Percentiles rank a stretch among this genome's conserved stretches.
phyloP scores from a whole-genome alignment of 1,140 invertebrate species.

The Oryzaephilus surinamensis region DNA sequence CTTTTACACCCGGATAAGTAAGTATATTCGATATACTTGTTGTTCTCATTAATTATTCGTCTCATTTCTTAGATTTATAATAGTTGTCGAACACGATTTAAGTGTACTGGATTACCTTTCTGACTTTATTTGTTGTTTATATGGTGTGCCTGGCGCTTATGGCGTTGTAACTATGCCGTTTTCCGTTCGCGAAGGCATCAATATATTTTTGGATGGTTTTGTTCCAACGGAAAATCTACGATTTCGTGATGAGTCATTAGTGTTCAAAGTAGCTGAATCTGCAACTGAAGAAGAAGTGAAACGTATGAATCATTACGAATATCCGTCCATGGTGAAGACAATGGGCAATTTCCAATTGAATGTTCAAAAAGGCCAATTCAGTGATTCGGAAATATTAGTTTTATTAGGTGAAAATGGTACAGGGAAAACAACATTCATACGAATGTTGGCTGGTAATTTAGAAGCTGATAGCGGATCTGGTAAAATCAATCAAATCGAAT shows the following conservation, averaged over 20 bases:
- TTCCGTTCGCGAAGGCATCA: constrained; percentile 88
- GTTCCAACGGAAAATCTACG: constrained; percentile 98
- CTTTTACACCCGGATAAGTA: constrained; percentile 85
- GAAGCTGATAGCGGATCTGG: constrained; percentile 79
- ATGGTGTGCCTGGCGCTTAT: constrained; percentile 97
- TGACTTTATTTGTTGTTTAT: constrained; percentile 98
- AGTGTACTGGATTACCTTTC: constrained; percentile 98
- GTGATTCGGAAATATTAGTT: constrained; percentile 98
- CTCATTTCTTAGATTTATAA: constrained; percentile 69
- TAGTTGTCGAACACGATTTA: constrained; percentile 99
- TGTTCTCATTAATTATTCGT: constrained; percentile 3
- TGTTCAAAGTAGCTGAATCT: constrained; percentile 97
- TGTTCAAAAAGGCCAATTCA: constrained; percentile 88
- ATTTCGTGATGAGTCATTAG: constrained; percentile 91
- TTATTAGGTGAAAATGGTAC: constrained; percentile 98
- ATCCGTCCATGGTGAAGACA: constrained; percentile 77
- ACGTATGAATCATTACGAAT: constrained; percentile 91
- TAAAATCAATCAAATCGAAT: too few species aligned
- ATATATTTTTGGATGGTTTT: constrained; percentile 99
- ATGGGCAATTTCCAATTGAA: constrained; percentile 76
- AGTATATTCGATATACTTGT: too few species aligned
- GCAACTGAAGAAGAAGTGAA: constrained; percentile 96
- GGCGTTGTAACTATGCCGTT: constrained; percentile 99
- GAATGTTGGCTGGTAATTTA: constrained; percentile 94
- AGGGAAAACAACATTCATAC: constrained; percentile 98